Evolutionary conservation across 2,888 invertebrate genomes (phyloP).

Genomic region (Acleris laterana): DNA sequence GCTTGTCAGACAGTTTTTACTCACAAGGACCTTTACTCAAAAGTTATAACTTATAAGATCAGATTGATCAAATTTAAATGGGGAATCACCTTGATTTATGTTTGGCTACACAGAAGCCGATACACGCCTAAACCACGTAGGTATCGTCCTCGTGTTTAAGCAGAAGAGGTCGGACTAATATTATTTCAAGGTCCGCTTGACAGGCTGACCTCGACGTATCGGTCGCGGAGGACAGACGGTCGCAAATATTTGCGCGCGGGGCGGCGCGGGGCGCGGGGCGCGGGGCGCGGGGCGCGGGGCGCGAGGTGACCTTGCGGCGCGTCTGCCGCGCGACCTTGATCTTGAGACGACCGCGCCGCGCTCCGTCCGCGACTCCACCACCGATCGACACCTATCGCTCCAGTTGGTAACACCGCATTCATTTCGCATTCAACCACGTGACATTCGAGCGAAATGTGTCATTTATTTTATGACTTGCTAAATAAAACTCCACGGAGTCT

Average conservation of each 20-base stretch:
- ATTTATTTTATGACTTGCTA: not conserved
- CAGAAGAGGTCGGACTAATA: slow-evolving; percentile 72
- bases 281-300: slow-evolving; percentile 50
- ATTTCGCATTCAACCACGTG: too few species aligned
- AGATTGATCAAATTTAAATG: slow-evolving; percentile 9
- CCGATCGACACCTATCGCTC: slow-evolving; percentile 66
- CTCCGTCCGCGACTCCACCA: slow-evolving; percentile 49
- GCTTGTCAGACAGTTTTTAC: too few species aligned
- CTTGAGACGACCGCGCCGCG: slow-evolving; percentile 82
- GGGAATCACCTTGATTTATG: slow-evolving; percentile 16
- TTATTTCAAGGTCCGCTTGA: slow-evolving; percentile 79
- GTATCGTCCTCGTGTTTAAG: slow-evolving; percentile 60
- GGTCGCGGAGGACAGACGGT: slow-evolving; percentile 83
- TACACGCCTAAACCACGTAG: slow-evolving; percentile 62
- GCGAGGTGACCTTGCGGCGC: slow-evolving; percentile 76
- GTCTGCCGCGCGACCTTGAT: slow-evolving; percentile 82
- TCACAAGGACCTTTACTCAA: too few species aligned
- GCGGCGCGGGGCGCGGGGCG: slow-evolving; percentile 46
- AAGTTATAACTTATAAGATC: too few species aligned
- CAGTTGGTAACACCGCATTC: slow-evolving; percentile 47
- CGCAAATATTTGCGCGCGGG: slow-evolving; percentile 80
- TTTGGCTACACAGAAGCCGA: slow-evolving; percentile 40
- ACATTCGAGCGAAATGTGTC: too few species aligned
- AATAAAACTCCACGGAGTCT: too few species aligned
- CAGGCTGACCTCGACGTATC: slow-evolving; percentile 82